phyloP scores from a whole-genome alignment of 2,113 vertebrate genomes.

The Rallus limicola region DNA sequence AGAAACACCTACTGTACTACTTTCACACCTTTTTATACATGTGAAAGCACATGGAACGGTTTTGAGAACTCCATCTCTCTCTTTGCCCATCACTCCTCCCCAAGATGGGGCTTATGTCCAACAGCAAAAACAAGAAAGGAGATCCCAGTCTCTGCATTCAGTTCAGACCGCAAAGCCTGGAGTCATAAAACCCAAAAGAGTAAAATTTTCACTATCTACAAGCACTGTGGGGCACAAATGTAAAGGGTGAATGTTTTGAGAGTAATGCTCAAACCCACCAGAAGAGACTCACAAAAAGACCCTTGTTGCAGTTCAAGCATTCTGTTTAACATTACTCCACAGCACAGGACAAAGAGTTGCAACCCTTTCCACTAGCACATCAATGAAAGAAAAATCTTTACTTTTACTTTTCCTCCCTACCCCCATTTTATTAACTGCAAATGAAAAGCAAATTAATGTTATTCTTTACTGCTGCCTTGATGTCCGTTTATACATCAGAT shows the following conservation, averaged over 20 bases:
- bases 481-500: constrained; percentile 13
- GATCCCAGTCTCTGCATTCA: neutral
- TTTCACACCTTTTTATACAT: neutral
- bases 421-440: neutral
- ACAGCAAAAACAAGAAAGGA: neutral
- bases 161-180: neutral
- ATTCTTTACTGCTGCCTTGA: neutral
- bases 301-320: neutral
- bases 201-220: neutral
- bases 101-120: neutral
- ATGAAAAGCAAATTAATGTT: neutral
- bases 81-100: neutral
- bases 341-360: neutral
- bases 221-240: neutral
- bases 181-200: neutral
- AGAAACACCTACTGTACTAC: neutral
- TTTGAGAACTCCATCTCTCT: neutral
- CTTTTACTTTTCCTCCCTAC: neutral
- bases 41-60: neutral
- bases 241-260: neutral
- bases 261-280: neutral
- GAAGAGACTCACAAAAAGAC: neutral
- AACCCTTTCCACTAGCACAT: neutral
- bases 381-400: neutral
- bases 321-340: neutral